Evolutionary conservation across 2,113 vertebrate species (phyloP).

Genomic region (Dicentrarchus labrax): DNA sequence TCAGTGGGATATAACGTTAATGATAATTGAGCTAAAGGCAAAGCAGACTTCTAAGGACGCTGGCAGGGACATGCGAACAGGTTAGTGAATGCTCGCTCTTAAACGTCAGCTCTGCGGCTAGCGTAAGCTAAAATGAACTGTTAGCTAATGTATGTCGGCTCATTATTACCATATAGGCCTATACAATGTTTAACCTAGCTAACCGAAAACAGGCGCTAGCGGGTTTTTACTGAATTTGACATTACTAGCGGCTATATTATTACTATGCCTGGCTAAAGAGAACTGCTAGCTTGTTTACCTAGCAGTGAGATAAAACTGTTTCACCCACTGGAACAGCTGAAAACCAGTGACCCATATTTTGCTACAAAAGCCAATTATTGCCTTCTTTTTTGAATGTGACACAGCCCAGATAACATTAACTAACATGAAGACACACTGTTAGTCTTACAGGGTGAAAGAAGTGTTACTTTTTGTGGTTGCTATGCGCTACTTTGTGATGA

Average conservation of each 20-base stretch:
- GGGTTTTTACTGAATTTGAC: neutral
- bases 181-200: neutral
- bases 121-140: slow-evolving; percentile 19
- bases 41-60: neutral
- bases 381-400: neutral
- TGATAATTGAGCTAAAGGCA: neutral
- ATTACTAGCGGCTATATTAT: neutral
- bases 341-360: slow-evolving; percentile 13
- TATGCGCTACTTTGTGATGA: neutral
- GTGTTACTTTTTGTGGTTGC: neutral
- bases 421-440: neutral
- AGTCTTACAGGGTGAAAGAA: too few species aligned
- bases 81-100: neutral
- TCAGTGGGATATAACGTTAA: neutral
- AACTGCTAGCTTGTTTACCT: neutral
- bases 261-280: neutral
- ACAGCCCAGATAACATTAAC: too few species aligned
- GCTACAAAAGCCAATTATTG: neutral
- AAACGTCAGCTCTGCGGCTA: slow-evolving; percentile 47
- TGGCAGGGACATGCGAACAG: neutral
- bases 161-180: neutral
- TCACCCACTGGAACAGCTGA: neutral
- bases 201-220: neutral
- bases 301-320: neutral
- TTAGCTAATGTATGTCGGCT: neutral